Evolutionary conservation across 2,888 invertebrate genomes (phyloP).

Genomic region (Pandemis corylana): DNA sequence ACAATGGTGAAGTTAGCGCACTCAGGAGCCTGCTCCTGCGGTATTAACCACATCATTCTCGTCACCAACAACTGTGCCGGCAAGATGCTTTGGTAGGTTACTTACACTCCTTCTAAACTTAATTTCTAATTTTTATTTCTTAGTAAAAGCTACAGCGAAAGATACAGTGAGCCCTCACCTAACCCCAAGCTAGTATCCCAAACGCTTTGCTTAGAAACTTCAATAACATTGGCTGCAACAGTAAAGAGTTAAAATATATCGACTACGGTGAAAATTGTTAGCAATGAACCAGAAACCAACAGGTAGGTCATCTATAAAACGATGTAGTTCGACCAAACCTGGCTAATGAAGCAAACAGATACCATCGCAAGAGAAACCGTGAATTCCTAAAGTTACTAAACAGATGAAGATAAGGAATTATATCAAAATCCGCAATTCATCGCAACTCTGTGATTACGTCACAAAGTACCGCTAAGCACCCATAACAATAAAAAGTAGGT

Average conservation of each 20-base stretch:
- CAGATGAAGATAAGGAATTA: slow-evolving; percentile 34
- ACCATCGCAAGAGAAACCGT: slow-evolving; percentile 33
- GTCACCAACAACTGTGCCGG: too few relatives aligned
- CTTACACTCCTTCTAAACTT: too few relatives aligned
- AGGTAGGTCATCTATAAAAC: slow-evolving; percentile 30
- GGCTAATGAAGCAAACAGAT: slow-evolving; percentile 34
- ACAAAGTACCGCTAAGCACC: slow-evolving; percentile 54
- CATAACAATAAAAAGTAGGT: slow-evolving; percentile 69
- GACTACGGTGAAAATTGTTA: background rate
- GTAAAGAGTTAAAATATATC: background rate
- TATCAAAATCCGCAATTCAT: slow-evolving; percentile 39
- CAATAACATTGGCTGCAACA: background rate
- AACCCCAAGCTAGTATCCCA: too few relatives aligned
- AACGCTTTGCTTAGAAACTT: background rate
- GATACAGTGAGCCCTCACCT: too few relatives aligned
- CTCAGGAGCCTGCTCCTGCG: too few relatives aligned
- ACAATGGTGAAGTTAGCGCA: too few relatives aligned
- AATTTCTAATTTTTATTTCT: too few relatives aligned
- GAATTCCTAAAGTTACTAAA: slow-evolving; percentile 33
- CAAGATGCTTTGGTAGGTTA: too few relatives aligned
- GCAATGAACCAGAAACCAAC: slow-evolving; percentile 23
- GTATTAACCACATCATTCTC: too few relatives aligned
- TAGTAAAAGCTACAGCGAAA: too few relatives aligned
- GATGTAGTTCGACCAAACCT: slow-evolving; percentile 25
- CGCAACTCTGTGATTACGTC: slow-evolving; percentile 27